Evolutionary conservation across 1,140 invertebrate species (phyloP).

Genomic region (Drosophila murphyi): DNA sequence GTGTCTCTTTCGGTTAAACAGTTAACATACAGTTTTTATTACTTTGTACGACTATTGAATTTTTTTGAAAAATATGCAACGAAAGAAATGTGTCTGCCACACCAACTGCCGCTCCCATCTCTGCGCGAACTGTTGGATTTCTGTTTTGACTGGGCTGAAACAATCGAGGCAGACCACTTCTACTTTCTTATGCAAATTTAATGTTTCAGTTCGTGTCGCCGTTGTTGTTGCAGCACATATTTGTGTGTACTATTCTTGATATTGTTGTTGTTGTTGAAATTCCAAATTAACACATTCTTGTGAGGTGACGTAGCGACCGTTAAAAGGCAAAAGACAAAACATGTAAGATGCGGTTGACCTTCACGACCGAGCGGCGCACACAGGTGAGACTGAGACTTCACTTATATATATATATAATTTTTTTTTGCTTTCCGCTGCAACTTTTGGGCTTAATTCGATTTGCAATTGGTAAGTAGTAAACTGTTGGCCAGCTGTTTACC

Average conservation of each 20-base stretch:
- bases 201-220: constrained; percentile 35
- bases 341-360: constrained; percentile 77
- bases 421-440: constrained; percentile 7
- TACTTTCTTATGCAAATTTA: constrained; percentile 65
- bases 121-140: too few relatives aligned
- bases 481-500: constrained; percentile 13
- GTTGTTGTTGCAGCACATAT: constrained; percentile 13
- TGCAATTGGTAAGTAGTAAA: constrained; percentile 48
- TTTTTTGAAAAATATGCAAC: too few relatives aligned
- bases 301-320: constrained; percentile 49
- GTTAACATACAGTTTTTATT: too few relatives aligned
- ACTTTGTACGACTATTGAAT: too few relatives aligned
- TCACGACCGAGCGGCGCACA: constrained; percentile 38
- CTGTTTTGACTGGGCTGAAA: not conserved
- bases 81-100: too few relatives aligned
- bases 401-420: not conserved
- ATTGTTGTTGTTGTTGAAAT: constrained; percentile 45
- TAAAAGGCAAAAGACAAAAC: constrained; percentile 37
- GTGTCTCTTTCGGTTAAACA: too few relatives aligned
- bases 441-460: constrained; percentile 53
- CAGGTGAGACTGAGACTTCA: constrained; percentile 1
- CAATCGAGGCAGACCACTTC: constrained; percentile 4
- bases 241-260: constrained; percentile 7
- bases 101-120: too few relatives aligned
- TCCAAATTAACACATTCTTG: constrained; percentile 76